Conservation (phyloP, 2,888 invertebrate species). For the Holacanthella duospinosa region DNA sequence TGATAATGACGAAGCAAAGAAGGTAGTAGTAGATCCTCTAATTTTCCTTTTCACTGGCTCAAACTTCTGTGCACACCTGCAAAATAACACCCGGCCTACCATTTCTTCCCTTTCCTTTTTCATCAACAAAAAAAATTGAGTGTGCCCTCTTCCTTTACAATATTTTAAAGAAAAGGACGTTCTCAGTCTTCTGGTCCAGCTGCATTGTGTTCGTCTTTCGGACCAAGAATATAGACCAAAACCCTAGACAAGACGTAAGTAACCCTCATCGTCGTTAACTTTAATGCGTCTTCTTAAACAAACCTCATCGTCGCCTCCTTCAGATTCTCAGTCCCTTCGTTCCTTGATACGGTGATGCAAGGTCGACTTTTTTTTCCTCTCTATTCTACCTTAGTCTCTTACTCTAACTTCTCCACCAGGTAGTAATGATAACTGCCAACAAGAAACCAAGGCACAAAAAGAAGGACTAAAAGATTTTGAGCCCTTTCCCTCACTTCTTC, state of each 20-base stretch:
- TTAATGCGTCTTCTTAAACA: background rate
- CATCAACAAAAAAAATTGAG: background rate
- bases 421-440: no score
- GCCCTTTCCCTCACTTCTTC: background rate
- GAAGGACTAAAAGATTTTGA: background rate
- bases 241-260: background rate
- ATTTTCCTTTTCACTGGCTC: no score
- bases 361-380: background rate
- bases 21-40: no score
- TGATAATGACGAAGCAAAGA: no score
- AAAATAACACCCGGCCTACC: background rate
- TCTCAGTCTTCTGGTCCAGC: background rate
- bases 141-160: slow-evolving; percentile 1
- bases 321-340: no score
- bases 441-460: no score
- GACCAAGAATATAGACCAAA: background rate
- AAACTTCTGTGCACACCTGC: slow-evolving; percentile 2
- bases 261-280: no score
- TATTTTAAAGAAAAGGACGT: background rate
- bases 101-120: background rate
- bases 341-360: background rate
- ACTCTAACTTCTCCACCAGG: no score
- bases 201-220: background rate
- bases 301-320: background rate
- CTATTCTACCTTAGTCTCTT: no score